Conservation (phyloP, 2,888 invertebrate species). For the Eupithecia tripunctaria region DNA sequence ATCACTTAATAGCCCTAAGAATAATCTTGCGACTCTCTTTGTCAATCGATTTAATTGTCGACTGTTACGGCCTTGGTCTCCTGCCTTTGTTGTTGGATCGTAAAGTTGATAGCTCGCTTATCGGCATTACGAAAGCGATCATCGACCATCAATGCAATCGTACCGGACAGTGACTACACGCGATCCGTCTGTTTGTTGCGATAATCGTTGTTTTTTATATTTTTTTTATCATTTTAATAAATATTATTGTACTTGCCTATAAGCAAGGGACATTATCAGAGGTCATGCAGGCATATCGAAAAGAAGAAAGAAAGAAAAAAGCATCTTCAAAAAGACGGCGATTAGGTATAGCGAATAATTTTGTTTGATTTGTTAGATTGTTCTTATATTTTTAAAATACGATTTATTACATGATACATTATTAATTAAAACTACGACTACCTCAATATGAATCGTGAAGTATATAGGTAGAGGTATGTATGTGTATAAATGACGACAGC, state of each 20-base stretch:
- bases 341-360: neutral
- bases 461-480: neutral
- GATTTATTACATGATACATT: too few relatives aligned
- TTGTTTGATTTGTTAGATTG: neutral
- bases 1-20: slow-evolving; percentile 21
- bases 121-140: slow-evolving; percentile 61
- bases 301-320: too few relatives aligned
- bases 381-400: too few relatives aligned
- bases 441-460: neutral
- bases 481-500: neutral
- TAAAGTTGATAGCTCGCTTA: slow-evolving; percentile 55
- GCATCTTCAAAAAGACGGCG: neutral
- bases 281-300: too few relatives aligned
- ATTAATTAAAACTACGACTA: neutral
- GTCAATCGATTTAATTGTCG: slow-evolving; percentile 43
- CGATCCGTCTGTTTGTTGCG: slow-evolving; percentile 35
- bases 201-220: slow-evolving; percentile 35
- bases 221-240: neutral
- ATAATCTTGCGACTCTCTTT: slow-evolving; percentile 41
- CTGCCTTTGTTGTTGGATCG: slow-evolving; percentile 56
- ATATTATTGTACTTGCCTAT: neutral
- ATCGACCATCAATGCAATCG: slow-evolving; percentile 59
- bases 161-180: slow-evolving; percentile 45
- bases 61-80: slow-evolving; percentile 49
- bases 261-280: neutral